Evolutionary conservation across 1,140 invertebrate genomes (phyloP), one percentile per base, ranked within the genome.

Genomic region (Ruditapes philippinarum): DNA sequence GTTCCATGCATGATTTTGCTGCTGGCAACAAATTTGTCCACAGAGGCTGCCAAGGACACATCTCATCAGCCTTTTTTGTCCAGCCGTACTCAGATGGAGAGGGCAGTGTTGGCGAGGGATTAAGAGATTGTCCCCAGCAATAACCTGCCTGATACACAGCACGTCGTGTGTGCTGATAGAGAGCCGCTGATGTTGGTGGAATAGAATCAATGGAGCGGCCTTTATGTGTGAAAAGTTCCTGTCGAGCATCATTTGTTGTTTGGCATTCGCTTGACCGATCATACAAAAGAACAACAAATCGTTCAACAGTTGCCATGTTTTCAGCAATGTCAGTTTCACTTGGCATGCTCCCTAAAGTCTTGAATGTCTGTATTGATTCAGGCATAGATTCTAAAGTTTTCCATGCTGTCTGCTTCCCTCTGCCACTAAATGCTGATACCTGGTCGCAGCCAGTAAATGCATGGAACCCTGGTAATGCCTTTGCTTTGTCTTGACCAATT

Each of bases 341-440:
- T 7, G 54, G 57, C 22, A 60, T 40, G 19, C 19, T 57, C 0
- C 22, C 36, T 31, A 80, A n/a, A 42, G 42, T 25, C 4, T 19
- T 22, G 42, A 80, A 88, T 40, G 49, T 57, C 14, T 88, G 36
- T 33, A n/a, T 65, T 5, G 45, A 42, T 0, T 80, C 74, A 4
- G 54, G 19, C 9, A 62, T 65, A 42, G 65, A 22, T n/a, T 40
- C 17, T 70, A 45, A 88, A 40, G 42, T 60, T 28, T 81, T 5
- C 80, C 88, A 89, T 4, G 40, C 79, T 31, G 79, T 45, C 19
- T 74, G 83, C 80, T 89, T 89, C 0, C 65, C 79, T 17, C 57
- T 57, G 19, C 80, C 80, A 5, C 25, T 12, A 54, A 89, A 76
- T 19, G 62, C 25, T 9, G 88, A 89, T 12, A 49, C 57, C 31